Percentiles rank a stretch among this genome's conserved stretches.
Conservation (phyloP, 2,888 invertebrate genomes). For the Pteria penguin region DNA sequence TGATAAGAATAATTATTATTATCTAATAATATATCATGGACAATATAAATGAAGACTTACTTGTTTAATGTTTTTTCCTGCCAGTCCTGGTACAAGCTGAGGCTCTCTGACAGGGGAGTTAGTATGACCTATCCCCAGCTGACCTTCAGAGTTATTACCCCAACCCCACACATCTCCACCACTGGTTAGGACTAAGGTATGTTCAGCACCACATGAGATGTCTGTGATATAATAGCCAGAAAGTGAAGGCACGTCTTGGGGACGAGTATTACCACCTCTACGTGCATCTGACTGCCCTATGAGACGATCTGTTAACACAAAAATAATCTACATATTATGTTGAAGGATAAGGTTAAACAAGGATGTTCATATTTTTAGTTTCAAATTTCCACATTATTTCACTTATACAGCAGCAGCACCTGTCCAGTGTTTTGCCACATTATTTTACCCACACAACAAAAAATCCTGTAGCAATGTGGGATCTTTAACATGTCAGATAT, state of each 20-base stretch:
- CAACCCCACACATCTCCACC: conserved; percentile 84
- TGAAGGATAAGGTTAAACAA: no score
- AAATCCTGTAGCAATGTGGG: no score
- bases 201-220: conserved; percentile 84
- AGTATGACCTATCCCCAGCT: conserved; percentile 84
- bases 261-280: conserved; percentile 81
- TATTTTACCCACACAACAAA: no score
- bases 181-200: conserved; percentile 83
- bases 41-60: conserved; percentile 62
- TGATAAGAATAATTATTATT: no score
- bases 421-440: no score
- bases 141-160: conserved; percentile 85
- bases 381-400: no score
- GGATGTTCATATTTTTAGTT: no score
- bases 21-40: no score
- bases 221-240: conserved; percentile 82
- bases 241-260: conserved; percentile 82
- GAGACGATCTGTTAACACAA: conserved; percentile 83
- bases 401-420: no score
- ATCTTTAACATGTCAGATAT: no score
- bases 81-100: conserved; percentile 82
- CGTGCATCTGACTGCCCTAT: conserved; percentile 83
- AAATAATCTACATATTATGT: no score
- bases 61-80: conserved; percentile 83
- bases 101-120: conserved; percentile 83